phyloP scores from a whole-genome alignment of 1,140 invertebrate genomes.

The Drosophila fuyamai region DNA sequence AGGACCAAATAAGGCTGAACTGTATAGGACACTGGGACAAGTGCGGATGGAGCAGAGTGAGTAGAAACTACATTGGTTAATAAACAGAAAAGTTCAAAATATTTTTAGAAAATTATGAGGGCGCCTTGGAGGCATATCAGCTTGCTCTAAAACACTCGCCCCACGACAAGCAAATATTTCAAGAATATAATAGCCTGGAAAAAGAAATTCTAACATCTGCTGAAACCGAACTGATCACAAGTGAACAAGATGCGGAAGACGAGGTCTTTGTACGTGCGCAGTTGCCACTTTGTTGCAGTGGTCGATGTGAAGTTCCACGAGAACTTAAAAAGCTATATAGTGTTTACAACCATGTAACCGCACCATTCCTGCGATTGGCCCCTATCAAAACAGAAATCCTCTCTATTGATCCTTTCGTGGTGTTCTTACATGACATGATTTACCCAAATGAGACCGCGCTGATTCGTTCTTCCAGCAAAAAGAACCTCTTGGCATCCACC shows the following conservation, averaged over 20 bases:
- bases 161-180: background rate
- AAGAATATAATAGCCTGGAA: background rate
- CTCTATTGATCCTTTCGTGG: slow-evolving; percentile 20
- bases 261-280: no score
- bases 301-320: slow-evolving; percentile 4
- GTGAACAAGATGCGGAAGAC: rapidly evolving
- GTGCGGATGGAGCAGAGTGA: background rate
- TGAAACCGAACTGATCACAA: background rate
- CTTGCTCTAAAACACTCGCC: background rate
- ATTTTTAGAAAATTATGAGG: background rate
- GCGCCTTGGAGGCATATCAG: slow-evolving; percentile 5
- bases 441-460: background rate
- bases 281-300: slow-evolving; percentile 12
- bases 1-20: background rate
- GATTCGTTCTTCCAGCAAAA: background rate
- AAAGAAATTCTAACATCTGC: background rate
- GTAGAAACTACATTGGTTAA: background rate
- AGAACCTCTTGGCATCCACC: background rate
- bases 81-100: background rate
- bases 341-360: slow-evolving; percentile 18
- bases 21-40: background rate
- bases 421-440: slow-evolving; percentile 29
- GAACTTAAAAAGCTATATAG: slow-evolving; percentile 19
- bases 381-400: slow-evolving; percentile 40
- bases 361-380: slow-evolving; percentile 17